phyloP scores from a whole-genome alignment of 2,113 vertebrate genomes.

The Myotis davidii region DNA sequence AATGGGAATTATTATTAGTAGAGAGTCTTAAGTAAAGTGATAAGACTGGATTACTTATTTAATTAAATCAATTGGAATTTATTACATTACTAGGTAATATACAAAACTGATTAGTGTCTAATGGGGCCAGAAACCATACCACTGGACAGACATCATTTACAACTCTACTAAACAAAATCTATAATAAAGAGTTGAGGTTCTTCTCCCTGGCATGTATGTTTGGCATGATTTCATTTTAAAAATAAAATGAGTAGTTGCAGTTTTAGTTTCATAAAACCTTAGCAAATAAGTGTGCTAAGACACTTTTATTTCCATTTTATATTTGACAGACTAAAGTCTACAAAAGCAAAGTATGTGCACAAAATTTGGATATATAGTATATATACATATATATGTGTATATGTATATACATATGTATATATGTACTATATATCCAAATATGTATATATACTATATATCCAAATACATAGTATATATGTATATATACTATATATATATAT shows the following conservation, averaged over 20 bases:
- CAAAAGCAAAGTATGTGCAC: background rate
- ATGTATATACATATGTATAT: too few relatives aligned
- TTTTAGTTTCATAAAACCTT: conserved; percentile 1
- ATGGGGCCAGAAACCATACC: background rate
- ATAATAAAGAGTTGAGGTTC: background rate
- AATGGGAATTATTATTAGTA: background rate
- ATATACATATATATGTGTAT: background rate
- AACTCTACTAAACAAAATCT: background rate
- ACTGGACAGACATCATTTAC: background rate
- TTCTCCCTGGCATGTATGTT: conserved; percentile 1
- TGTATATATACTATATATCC: background rate
- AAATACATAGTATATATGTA: background rate
- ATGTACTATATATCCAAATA: too few relatives aligned
- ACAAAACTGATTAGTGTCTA: background rate
- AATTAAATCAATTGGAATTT: background rate
- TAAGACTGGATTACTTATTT: background rate
- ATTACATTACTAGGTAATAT: background rate
- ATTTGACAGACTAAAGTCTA: background rate
- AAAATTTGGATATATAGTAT: background rate
- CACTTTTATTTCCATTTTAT: background rate
- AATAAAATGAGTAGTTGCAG: background rate
- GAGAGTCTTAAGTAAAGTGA: background rate
- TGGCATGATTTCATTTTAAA: background rate
- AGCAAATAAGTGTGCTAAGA: too few relatives aligned
- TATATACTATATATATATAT: too few relatives aligned